A percentile compares a stretch with the other conserved stretches of the same genome.
Conservation (phyloP, 2,888 invertebrate genomes). For the Diarsia brunnea region DNA sequence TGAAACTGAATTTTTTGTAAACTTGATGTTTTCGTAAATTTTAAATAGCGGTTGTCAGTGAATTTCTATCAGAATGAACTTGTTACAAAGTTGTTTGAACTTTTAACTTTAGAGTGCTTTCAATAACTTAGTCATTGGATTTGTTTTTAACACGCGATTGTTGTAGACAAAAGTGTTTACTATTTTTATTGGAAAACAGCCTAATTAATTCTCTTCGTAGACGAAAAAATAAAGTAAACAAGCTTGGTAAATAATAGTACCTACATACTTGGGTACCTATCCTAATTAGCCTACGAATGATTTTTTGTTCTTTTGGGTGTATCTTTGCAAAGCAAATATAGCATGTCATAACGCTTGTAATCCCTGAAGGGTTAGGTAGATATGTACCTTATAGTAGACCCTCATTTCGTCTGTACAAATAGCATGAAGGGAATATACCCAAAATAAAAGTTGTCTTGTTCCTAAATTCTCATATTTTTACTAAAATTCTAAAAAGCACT, state of each 20-base stretch:
- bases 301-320: neutral
- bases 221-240: neutral
- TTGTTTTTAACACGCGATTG: slow-evolving; percentile 56
- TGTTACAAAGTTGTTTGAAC: slow-evolving; percentile 31
- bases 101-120: slow-evolving; percentile 45
- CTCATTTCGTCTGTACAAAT: no score
- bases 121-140: slow-evolving; percentile 49
- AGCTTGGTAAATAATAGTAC: neutral
- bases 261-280: neutral
- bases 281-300: neutral
- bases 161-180: slow-evolving; percentile 7
- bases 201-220: neutral
- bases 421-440: no score
- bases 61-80: slow-evolving; percentile 38
- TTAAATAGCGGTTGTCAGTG: slow-evolving; percentile 31
- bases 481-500: neutral
- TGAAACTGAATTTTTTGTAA: slow-evolving; percentile 9
- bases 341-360: no score
- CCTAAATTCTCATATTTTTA: neutral
- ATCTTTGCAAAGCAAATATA: neutral
- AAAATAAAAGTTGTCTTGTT: neutral
- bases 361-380: no score
- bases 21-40: slow-evolving; percentile 18
- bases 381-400: no score
- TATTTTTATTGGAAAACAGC: neutral